Conservation (phyloP, 1,140 invertebrate species). For the Coptotermes formosanus region DNA sequence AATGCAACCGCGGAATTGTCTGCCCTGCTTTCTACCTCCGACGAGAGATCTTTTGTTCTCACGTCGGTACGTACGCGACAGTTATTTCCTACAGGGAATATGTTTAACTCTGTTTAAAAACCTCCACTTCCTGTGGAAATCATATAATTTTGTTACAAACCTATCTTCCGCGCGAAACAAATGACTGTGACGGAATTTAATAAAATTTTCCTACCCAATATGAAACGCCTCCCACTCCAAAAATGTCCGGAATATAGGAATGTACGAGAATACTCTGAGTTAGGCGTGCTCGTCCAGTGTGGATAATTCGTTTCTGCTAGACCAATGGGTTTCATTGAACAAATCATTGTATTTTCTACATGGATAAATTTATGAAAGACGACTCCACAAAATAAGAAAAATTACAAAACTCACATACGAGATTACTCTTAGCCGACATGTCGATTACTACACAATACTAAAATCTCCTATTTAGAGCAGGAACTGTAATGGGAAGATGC, state of each 20-base stretch:
- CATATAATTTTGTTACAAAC: too few relatives aligned
- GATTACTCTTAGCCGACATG: too few relatives aligned
- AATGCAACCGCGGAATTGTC: neutral
- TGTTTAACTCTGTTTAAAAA: too few relatives aligned
- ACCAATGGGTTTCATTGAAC: neutral
- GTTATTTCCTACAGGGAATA: too few relatives aligned
- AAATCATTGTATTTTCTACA: neutral
- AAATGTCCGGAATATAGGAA: neutral
- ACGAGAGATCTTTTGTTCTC: too few relatives aligned
- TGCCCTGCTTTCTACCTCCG: too few relatives aligned
- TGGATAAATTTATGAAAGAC: neutral
- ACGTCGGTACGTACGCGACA: too few relatives aligned
- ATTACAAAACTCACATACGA: too few relatives aligned
- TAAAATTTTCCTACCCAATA: neutral
- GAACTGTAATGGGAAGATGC: too few relatives aligned
- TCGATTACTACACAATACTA: too few relatives aligned
- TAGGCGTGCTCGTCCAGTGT: neutral
- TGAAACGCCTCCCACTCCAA: neutral
- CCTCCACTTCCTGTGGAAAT: too few relatives aligned
- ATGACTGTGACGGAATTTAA: neutral
- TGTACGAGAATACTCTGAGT: neutral
- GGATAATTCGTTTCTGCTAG: neutral
- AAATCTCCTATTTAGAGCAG: too few relatives aligned
- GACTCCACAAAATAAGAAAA: neutral
- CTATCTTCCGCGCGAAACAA: neutral